These are phyloP conservation scores for Notolepis coatsorum DNA, from an alignment of 2,797 vertebrate species.

Conservation along the genomic window DNA sequence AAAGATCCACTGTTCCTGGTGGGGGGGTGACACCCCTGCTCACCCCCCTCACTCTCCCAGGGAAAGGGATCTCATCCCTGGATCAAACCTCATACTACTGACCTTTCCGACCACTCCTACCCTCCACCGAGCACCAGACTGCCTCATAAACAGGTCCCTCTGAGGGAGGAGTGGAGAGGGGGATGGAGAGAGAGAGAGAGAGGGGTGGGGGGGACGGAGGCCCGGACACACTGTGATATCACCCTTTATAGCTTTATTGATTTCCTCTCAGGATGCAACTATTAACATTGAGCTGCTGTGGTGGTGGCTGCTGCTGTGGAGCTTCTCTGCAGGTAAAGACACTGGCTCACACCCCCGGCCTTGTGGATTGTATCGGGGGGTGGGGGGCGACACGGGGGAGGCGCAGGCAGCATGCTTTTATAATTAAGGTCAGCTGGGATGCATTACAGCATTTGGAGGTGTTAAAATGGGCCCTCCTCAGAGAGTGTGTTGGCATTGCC, in stretches of 20 bases:
- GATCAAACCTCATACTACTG: constrained; percentile 71
- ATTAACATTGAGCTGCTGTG: constrained; percentile 80
- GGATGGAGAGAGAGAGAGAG: constrained; percentile 15
- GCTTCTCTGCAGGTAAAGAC: constrained; percentile 79
- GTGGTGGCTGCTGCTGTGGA: constrained; percentile 74
- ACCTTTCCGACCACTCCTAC: constrained; percentile 65
- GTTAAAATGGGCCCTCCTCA: constrained; percentile 85
- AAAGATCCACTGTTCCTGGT: constrained; percentile 66
- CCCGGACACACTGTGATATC: constrained; percentile 82
- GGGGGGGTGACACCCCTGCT: constrained; percentile 69
- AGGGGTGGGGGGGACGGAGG: constrained; percentile 18
- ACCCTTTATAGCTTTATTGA: constrained; percentile 86
- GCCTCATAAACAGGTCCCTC: constrained; percentile 69
- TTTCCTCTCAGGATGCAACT: constrained; percentile 86
- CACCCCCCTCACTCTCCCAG: constrained; percentile 52
- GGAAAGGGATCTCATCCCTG: constrained; percentile 64
- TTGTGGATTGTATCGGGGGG: constrained; percentile 47
- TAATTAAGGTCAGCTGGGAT: constrained; percentile 90
- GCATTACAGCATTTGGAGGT: constrained; percentile 88
- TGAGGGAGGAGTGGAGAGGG: constrained; percentile 8
- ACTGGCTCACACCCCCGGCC: constrained; percentile 69
- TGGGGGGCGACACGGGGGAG: constrained; percentile 61
- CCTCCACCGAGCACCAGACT: constrained; percentile 49
- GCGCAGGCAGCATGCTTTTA: constrained; percentile 79
- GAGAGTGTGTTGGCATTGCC: constrained; percentile 84